Percentiles rank a stretch among this genome's conserved stretches.
Conservation (phyloP, 92 coral and sea anemone species). For the Micromussa lordhowensis region DNA sequence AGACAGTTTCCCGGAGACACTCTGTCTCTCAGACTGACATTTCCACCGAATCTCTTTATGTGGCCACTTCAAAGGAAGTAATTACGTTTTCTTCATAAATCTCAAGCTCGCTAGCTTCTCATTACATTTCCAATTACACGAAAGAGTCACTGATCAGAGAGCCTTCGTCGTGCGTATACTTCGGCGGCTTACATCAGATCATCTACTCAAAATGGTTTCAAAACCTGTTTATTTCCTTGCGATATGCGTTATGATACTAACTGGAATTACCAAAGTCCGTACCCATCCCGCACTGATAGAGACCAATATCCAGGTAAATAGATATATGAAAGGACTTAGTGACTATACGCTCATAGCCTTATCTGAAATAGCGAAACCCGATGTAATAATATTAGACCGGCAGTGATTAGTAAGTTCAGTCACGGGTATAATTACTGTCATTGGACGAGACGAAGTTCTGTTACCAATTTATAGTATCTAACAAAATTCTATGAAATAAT, state of each 20-base stretch:
- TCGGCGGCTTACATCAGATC: neutral
- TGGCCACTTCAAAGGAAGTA: neutral
- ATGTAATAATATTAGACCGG: neutral
- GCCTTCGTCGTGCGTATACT: neutral
- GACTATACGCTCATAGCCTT: neutral
- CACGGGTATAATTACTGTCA: no score
- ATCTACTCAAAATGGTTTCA: neutral
- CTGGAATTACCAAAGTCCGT: neutral
- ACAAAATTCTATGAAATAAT: no score
- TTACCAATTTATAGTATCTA: no score
- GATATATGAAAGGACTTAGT: neutral
- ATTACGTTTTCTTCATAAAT: neutral
- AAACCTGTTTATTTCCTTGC: neutral
- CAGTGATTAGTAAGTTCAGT: no score
- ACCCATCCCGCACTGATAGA: neutral
- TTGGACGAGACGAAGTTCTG: no score
- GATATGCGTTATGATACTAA: neutral
- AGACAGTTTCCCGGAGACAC: neutral
- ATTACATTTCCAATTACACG: no score
- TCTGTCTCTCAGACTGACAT: neutral
- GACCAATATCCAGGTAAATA: neutral
- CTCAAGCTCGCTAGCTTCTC: neutral
- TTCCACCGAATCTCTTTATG: neutral
- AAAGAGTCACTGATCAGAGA: neutral
- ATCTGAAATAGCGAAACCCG: neutral